Conservation (phyloP, 2,113 vertebrate genomes). For the Oophaga pumilio region DNA sequence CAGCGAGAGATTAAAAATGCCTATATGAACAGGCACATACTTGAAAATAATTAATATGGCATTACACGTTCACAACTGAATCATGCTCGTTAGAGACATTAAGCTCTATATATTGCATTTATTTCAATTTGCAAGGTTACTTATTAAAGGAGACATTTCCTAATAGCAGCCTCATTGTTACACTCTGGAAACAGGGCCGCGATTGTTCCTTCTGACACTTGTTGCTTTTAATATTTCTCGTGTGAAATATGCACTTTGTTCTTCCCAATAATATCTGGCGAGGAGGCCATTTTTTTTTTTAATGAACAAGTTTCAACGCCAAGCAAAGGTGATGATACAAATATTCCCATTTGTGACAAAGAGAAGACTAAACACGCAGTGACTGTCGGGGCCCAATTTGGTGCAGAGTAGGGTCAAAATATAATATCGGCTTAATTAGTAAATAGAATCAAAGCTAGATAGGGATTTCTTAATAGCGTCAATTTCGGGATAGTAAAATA, state of each 20-base stretch:
- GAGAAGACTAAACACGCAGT: too few relatives aligned
- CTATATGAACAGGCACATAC: conserved; percentile 37
- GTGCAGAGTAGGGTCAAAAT: not conserved
- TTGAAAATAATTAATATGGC: conserved; percentile 42
- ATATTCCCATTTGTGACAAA: not conserved
- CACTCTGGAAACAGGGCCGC: not conserved
- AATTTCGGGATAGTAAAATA: not conserved
- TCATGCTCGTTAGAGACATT: conserved; percentile 6
- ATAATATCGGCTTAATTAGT: not conserved
- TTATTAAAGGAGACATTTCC: conserved; percentile 16
- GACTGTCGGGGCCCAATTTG: not conserved
- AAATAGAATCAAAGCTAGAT: not conserved
- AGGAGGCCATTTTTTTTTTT: not conserved
- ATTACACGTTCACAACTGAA: conserved; percentile 37
- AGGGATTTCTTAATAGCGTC: not conserved
- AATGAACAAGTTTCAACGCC: not conserved
- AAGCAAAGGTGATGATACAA: not conserved
- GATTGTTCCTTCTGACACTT: not conserved
- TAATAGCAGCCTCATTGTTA: conserved; percentile 4
- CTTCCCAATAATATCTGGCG: not conserved
- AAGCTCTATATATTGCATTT: conserved; percentile 4
- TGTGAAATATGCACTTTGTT: conserved; percentile 5
- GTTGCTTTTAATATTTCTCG: not conserved
- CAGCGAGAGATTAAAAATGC: not conserved
- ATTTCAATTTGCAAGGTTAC: conserved; percentile 30